These are phyloP conservation scores for Drosophila lacertosa DNA, from an alignment of 1,140 invertebrate genomes.

Conservation along the genomic window DNA sequence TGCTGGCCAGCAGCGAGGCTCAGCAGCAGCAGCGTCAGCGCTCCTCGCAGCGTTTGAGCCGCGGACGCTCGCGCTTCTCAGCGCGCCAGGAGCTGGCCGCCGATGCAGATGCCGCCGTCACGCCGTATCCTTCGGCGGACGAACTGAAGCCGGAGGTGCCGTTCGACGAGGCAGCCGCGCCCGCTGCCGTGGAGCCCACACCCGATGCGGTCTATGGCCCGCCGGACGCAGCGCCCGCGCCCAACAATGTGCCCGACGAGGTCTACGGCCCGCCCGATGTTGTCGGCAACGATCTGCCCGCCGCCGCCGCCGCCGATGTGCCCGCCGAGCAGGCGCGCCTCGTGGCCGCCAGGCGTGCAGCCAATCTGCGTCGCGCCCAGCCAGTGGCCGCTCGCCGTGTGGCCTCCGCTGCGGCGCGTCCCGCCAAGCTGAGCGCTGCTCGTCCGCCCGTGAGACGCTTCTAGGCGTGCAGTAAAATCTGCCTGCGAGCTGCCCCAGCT, in stretches of 20 bases:
- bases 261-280: slow-evolving; percentile 75
- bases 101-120: slow-evolving; percentile 63
- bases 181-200: slow-evolving; percentile 51
- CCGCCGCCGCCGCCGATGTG: slow-evolving; percentile 60
- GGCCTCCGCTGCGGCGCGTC: slow-evolving; percentile 52
- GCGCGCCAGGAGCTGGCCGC: slow-evolving; percentile 73
- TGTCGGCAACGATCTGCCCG: slow-evolving; percentile 65
- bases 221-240: slow-evolving; percentile 58
- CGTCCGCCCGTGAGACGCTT: slow-evolving; percentile 46
- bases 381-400: slow-evolving; percentile 50
- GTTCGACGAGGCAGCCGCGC: slow-evolving; percentile 69
- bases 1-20: slow-evolving; percentile 48
- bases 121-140: slow-evolving; percentile 76
- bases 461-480: slow-evolving; percentile 30
- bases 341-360: slow-evolving; percentile 61
- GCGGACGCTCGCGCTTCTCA: slow-evolving; percentile 62
- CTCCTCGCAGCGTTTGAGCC: slow-evolving; percentile 52
- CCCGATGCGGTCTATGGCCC: slow-evolving; percentile 78
- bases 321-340: slow-evolving; percentile 68
- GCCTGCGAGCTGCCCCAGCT: slow-evolving; percentile 25
- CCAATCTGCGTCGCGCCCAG: slow-evolving; percentile 59
- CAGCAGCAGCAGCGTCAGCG: slow-evolving; percentile 56
- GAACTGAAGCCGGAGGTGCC: slow-evolving; percentile 78
- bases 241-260: slow-evolving; percentile 70
- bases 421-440: slow-evolving; percentile 58